Evolutionary conservation across 2,113 vertebrate genomes (phyloP).

Genomic region (Rhabdomys dilectus): DNA sequence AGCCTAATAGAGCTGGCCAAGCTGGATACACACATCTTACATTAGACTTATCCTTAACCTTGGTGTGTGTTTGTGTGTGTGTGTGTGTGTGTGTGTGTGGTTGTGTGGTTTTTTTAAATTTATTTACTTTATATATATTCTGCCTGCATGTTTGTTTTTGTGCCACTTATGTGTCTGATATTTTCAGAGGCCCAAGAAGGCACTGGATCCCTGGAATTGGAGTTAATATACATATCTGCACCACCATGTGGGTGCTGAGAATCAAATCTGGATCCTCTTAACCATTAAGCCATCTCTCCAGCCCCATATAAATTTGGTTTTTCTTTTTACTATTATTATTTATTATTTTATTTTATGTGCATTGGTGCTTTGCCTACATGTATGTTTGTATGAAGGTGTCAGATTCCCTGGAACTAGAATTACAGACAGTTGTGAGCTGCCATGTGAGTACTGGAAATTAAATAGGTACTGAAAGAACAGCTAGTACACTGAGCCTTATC

Average conservation of each 20-base stretch:
- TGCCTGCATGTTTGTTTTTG: neutral
- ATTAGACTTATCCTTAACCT: neutral
- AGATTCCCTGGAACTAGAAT: neutral
- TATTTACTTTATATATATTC: neutral
- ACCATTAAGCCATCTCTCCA: neutral
- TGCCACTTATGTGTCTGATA: neutral
- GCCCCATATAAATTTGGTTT: neutral
- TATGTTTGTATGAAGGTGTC: neutral
- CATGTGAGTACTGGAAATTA: neutral
- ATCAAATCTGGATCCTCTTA: neutral
- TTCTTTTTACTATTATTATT: neutral
- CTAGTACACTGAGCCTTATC: neutral
- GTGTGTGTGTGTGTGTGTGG: neutral
- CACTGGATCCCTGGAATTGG: neutral
- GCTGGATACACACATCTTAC: neutral
- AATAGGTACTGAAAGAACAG: neutral
- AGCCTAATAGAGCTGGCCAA: neutral
- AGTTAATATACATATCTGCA: neutral
- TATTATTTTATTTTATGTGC: neutral
- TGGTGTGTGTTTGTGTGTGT: neutral
- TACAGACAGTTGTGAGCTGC: neutral
- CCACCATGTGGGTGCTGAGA: neutral
- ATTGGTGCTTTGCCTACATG: neutral
- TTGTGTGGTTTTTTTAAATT: neutral
- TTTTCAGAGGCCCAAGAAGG: neutral